phyloP scores from a whole-genome alignment of 2,113 vertebrate genomes.

The Macheiramphus alcinus region DNA sequence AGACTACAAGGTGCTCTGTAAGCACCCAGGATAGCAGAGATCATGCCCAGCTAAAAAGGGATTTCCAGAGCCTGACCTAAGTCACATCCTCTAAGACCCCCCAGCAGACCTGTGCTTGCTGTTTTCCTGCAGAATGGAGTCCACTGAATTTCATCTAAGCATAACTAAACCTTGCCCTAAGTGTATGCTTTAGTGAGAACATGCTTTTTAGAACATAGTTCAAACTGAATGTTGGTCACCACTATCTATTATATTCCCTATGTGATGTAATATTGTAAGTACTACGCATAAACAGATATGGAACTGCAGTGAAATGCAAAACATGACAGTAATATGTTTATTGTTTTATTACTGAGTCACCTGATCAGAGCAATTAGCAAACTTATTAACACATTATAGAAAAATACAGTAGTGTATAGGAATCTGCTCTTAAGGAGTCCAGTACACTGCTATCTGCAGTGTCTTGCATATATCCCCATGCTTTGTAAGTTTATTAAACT shows the following conservation, averaged over 20 bases:
- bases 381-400: neutral
- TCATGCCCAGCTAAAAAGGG: neutral
- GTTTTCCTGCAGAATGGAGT: neutral
- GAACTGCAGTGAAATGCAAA: neutral
- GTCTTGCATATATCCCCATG: neutral
- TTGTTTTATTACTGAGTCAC: neutral
- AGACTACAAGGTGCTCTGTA: neutral
- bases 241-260: neutral
- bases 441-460: neutral
- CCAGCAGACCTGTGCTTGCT: neutral
- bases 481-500: neutral
- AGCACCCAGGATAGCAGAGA: neutral
- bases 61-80: neutral
- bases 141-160: neutral
- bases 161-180: neutral
- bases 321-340: neutral
- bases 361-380: neutral
- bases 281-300: rapidly evolving
- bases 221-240: neutral
- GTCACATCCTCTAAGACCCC: neutral
- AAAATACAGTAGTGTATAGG: neutral
- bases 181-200: neutral
- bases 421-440: neutral
- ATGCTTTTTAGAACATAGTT: neutral
- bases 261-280: neutral